Evolutionary conservation across 2,888 invertebrate genomes (phyloP).

Genomic region (Coenonympha arcania): DNA sequence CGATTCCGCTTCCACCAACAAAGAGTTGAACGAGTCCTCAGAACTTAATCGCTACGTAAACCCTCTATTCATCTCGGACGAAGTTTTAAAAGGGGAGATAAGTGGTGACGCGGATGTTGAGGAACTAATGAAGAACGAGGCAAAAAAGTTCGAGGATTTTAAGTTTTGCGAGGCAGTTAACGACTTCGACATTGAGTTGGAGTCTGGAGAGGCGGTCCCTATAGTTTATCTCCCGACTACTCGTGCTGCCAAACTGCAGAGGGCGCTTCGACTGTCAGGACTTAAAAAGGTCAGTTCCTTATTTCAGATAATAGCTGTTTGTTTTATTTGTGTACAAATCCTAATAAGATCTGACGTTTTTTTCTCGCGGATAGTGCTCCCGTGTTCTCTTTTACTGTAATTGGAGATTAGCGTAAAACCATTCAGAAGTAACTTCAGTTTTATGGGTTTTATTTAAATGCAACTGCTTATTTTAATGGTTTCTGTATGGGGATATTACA

Average conservation of each 20-base stretch:
- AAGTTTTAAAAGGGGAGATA: constrained; percentile 58
- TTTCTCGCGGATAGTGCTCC: neutral
- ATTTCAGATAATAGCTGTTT: neutral
- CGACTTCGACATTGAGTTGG: constrained; percentile 66
- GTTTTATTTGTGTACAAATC: neutral
- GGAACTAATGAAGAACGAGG: constrained; percentile 58
- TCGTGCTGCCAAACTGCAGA: constrained; percentile 69
- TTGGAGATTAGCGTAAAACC: neutral
- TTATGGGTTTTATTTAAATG: neutral
- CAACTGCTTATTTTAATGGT: no score
- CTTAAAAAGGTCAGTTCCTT: constrained; percentile 69
- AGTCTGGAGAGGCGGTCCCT: constrained; percentile 56
- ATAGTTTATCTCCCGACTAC: constrained; percentile 69
- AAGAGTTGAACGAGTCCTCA: constrained; percentile 35
- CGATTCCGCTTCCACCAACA: constrained; percentile 33
- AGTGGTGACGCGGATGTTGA: constrained; percentile 47
- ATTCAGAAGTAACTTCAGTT: neutral
- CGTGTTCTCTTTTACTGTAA: neutral
- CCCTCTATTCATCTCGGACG: constrained; percentile 54
- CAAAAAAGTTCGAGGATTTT: constrained; percentile 61
- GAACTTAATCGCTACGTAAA: constrained; percentile 53
- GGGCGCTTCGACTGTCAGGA: constrained; percentile 73
- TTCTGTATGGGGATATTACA: no score
- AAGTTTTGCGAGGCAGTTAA: constrained; percentile 65
- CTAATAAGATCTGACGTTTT: neutral